Percentiles rank a stretch among this genome's conserved stretches.
These are phyloP conservation scores for Aeoliscus strigatus DNA, from an alignment of 2,797 vertebrate genomes.

Conservation along the genomic window DNA sequence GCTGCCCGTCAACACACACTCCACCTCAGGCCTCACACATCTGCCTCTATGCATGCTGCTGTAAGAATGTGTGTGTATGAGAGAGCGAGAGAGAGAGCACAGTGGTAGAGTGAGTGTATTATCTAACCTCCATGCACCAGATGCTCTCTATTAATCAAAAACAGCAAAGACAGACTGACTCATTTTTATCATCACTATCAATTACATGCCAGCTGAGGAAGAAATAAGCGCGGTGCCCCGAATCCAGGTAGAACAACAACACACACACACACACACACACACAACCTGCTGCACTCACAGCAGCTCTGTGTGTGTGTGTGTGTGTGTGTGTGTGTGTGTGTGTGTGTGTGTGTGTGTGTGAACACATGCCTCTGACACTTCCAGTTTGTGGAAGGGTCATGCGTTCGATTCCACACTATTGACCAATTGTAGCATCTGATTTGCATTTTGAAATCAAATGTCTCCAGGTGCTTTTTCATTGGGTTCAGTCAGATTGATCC, in stretches of 20 bases:
- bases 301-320: too few species aligned
- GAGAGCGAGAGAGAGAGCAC: slow-evolving; percentile 7
- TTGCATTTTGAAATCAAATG: slow-evolving; percentile 32
- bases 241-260: slow-evolving; percentile 27
- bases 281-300: slow-evolving; percentile 8
- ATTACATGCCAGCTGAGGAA: slow-evolving; percentile 31
- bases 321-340: too few species aligned
- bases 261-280: slow-evolving; percentile 13
- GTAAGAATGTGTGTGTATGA: not conserved
- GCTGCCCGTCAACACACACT: slow-evolving; percentile 16
- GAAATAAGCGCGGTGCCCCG: slow-evolving; percentile 34
- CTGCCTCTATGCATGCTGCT: not conserved
- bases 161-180: slow-evolving; percentile 57
- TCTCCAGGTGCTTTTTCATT: not conserved
- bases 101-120: slow-evolving; percentile 13
- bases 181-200: slow-evolving; percentile 63
- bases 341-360: too few species aligned
- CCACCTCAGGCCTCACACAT: slow-evolving; percentile 33
- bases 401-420: slow-evolving; percentile 25
- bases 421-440: slow-evolving; percentile 42
- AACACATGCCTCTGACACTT: slow-evolving; percentile 16
- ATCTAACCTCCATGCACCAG: slow-evolving; percentile 57
- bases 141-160: slow-evolving; percentile 67
- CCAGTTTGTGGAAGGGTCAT: slow-evolving; percentile 9
- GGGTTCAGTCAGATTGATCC: slow-evolving; percentile 9